Percentiles rank a stretch among this genome's conserved stretches.
Conservation (phyloP, 1,140 invertebrate species). For the Caenorhabditis brenneri region DNA sequence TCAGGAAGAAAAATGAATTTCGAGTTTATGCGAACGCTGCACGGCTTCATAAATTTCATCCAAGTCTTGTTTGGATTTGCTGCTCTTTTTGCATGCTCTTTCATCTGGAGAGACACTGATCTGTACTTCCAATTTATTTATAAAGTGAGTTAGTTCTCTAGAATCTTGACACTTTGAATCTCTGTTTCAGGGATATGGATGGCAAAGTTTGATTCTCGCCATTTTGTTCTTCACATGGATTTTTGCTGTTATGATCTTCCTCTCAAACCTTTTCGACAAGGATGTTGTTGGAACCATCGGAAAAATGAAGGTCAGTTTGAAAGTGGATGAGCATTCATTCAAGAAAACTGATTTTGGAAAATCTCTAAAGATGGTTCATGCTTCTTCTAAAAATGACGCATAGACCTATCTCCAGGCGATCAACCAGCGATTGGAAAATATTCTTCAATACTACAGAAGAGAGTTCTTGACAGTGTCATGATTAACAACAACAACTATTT, state of each 20-base stretch:
- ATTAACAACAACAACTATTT: too few species aligned
- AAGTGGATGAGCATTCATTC: too few species aligned
- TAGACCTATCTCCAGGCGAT: too few species aligned
- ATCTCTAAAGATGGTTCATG: too few species aligned
- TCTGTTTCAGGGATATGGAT: slow-evolving; percentile 35
- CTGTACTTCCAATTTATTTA: slow-evolving; percentile 45
- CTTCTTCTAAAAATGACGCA: too few species aligned
- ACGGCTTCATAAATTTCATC: slow-evolving; percentile 44
- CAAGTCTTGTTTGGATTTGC: slow-evolving; percentile 46
- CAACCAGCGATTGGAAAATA: too few species aligned
- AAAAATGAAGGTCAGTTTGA: slow-evolving; percentile 26
- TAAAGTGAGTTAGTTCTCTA: not conserved
- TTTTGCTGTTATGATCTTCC: slow-evolving; percentile 40
- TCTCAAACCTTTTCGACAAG: slow-evolving; percentile 31
- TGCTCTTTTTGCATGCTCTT: slow-evolving; percentile 46
- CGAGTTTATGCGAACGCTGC: slow-evolving; percentile 29
- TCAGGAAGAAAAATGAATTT: slow-evolving; percentile 43
- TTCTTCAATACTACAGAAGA: too few species aligned
- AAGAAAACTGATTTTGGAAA: too few species aligned
- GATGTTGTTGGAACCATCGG: slow-evolving; percentile 42
- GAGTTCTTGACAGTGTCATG: too few species aligned
- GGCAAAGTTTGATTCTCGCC: slow-evolving; percentile 42
- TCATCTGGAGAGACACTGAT: slow-evolving; percentile 47
- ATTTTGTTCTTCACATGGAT: slow-evolving; percentile 48
- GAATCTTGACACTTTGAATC: not conserved